A percentile compares a stretch with the other conserved stretches of the same genome.
Conservation (phyloP, 2,888 invertebrate genomes). For the Sturmia bella region DNA sequence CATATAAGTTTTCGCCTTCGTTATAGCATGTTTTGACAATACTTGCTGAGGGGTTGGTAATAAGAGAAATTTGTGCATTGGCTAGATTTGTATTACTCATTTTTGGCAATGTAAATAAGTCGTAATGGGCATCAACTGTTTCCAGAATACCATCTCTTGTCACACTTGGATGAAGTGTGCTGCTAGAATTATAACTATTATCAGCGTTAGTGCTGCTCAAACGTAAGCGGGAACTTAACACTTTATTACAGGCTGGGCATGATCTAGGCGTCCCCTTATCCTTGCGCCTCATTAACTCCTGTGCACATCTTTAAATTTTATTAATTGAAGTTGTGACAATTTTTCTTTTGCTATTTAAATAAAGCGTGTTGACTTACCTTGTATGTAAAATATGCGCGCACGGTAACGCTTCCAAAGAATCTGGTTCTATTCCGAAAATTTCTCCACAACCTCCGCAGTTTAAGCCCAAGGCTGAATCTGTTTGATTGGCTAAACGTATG, state of each 20-base stretch:
- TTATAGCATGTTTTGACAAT: constrained; percentile 60
- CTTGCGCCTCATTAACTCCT: constrained; percentile 85
- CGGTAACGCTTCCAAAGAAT: constrained; percentile 90
- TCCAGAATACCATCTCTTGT: constrained; percentile 62
- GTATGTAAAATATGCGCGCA: constrained; percentile 94
- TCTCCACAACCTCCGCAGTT: constrained; percentile 92
- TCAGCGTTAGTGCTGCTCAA: constrained; percentile 78
- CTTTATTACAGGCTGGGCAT: constrained; percentile 88
- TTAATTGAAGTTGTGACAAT: too few relatives aligned
- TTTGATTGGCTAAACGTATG: constrained; percentile 85
- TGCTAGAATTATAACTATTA: constrained; percentile 59
- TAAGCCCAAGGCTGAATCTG: constrained; percentile 88
- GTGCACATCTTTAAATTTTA: constrained; percentile 83
- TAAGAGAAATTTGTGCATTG: constrained; percentile 38
- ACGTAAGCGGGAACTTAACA: constrained; percentile 86
- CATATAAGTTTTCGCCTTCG: constrained; percentile 71
- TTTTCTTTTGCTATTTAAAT: background rate
- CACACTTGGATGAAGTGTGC: constrained; percentile 40
- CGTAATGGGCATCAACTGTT: constrained; percentile 58
- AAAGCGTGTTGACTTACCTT: constrained; percentile 83
- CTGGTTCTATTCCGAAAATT: constrained; percentile 88
- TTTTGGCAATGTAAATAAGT: constrained; percentile 67
- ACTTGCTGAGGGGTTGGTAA: constrained; percentile 43
- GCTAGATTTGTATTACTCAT: constrained; percentile 41
- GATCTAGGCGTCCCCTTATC: constrained; percentile 86